Conservation (phyloP, 1,140 invertebrate species). For the Helicorthomorpha holstii region DNA sequence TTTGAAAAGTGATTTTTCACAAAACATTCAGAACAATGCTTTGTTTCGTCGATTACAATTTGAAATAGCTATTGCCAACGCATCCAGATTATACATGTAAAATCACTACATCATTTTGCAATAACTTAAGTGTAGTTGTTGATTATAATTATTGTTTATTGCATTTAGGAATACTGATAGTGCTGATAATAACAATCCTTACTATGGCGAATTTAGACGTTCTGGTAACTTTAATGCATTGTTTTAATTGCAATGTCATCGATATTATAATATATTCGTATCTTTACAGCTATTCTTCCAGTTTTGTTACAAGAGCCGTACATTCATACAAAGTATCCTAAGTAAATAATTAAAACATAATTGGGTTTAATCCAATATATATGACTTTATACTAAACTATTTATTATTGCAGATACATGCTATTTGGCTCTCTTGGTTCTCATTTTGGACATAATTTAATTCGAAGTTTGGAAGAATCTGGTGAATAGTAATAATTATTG, state of each 20-base stretch:
- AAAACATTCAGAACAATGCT: neutral
- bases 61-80: neutral
- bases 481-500: neutral
- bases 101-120: neutral
- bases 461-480: neutral
- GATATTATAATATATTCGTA: neutral
- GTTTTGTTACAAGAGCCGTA: neutral
- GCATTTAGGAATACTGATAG: neutral
- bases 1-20: neutral
- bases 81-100: neutral
- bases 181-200: neutral
- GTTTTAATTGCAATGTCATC: neutral
- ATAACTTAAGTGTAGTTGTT: neutral
- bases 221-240: neutral
- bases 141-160: neutral
- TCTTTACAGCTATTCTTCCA: neutral
- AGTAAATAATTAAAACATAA: neutral
- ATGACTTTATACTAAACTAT: neutral
- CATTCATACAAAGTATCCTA: neutral
- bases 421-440: neutral
- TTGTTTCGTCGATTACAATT: neutral
- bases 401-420: neutral
- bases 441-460: neutral
- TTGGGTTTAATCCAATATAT: neutral
- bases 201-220: neutral